These are phyloP conservation scores for Etheostoma nigrum DNA, from an alignment of 2,797 vertebrate species.

Conservation along the genomic window DNA sequence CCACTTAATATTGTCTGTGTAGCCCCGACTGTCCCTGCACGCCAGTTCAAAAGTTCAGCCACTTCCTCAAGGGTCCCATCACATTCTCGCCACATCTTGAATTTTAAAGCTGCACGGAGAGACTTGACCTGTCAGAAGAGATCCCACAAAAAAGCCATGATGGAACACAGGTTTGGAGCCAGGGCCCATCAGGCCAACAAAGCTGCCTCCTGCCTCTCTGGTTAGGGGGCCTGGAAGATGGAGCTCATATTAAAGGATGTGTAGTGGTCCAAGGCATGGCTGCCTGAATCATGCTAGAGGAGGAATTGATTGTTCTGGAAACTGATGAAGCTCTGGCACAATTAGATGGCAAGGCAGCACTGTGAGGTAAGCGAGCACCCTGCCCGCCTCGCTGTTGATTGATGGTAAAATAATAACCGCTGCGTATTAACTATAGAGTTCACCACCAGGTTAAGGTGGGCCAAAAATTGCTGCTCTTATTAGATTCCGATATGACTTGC, in stretches of 20 bases:
- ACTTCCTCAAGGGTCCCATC: slow-evolving; percentile 91
- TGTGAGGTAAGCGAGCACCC: slow-evolving; percentile 92
- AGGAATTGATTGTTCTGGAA: slow-evolving; percentile 95
- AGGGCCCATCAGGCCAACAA: slow-evolving; percentile 63
- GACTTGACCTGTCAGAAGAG: slow-evolving; percentile 88
- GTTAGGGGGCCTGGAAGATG: slow-evolving; percentile 88
- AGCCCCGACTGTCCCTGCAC: slow-evolving; percentile 75
- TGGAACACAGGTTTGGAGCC: slow-evolving; percentile 88
- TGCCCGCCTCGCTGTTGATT: slow-evolving; percentile 86
- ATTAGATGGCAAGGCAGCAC: slow-evolving; percentile 97
- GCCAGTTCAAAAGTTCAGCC: slow-evolving; percentile 92
- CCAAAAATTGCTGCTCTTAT: slow-evolving; percentile 92
- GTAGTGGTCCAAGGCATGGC: slow-evolving; percentile 85
- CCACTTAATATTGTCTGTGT: slow-evolving; percentile 81
- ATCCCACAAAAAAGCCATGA: slow-evolving; percentile 89
- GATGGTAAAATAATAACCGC: slow-evolving; percentile 99
- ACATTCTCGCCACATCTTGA: slow-evolving; percentile 90
- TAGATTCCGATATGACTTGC: slow-evolving; percentile 90
- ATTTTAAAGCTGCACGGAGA: slow-evolving; percentile 88
- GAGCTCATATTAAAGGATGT: slow-evolving; percentile 91
- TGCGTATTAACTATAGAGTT: slow-evolving; percentile 97
- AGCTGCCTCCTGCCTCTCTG: slow-evolving; percentile 78
- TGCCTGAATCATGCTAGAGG: slow-evolving; percentile 87
- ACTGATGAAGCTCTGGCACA: slow-evolving; percentile 97
- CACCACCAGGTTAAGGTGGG: slow-evolving; percentile 95